Evolutionary conservation across 2,113 vertebrate species (phyloP), one percentile per base, ranked within the genome.

Genomic region (Morone chrysops): DNA sequence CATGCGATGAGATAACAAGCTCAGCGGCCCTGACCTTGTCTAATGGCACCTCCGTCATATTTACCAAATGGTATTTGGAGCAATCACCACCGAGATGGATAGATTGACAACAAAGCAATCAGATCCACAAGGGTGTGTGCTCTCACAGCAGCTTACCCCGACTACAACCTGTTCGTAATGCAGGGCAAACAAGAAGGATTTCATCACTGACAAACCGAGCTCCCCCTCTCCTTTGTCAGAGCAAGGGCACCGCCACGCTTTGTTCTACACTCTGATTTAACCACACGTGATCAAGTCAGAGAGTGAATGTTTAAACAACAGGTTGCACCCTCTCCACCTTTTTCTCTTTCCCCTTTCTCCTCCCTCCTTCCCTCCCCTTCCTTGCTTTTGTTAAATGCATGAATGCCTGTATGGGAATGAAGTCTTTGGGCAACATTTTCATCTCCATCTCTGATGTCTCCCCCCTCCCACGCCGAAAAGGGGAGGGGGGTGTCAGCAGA

Each of bases 11-110:
- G 90, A 93, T 93, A 92, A 94, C 81, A 82, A 90, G 91, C 91
- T 79, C 47, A 81, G 78, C 57, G 85, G 85, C 94, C 93, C 74
- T 94, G 92, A 95, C 92, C 93, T 91, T 86, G 89, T 87, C 83
- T 92, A 95, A 94, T 93, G 85, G 90, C 83, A 77, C 88, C 82
- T 86, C 70, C 43, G 84, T 94, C 93, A 91, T 93, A 93, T 94
- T 95, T 94, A 93, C 94, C 92, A 91, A 93, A 92, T 93, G 83
- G 80, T 71, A 70, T 89, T 89, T 89, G 85, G 80, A 78, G 88
- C 85, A 66, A 83, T 87, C 81, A 50, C 84, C 38, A 18, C 67
- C 5, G 67, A 91, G 88, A 93, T 90, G 68, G 89, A 93, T 87
- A 87, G 91, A 92, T 82, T 90, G 89, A 93, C 87, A 91, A 92